Conservation (phyloP, 2,797 vertebrate genomes). For the Pampus argenteus region DNA sequence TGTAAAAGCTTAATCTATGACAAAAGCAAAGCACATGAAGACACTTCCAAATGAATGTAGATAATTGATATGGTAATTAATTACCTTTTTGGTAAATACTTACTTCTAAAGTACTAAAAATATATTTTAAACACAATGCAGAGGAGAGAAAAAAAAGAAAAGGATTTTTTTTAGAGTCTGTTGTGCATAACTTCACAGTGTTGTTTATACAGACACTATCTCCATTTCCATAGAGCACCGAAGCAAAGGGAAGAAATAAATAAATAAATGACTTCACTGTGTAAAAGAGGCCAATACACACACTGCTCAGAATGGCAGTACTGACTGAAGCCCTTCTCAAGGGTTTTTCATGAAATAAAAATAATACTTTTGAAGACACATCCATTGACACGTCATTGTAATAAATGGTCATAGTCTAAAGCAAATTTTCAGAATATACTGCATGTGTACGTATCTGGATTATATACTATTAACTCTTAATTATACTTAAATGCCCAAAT, state of each 20-base stretch:
- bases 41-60: conserved; percentile 5
- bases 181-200: conserved; percentile 42
- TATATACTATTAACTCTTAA: neutral
- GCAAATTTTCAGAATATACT: conserved; percentile 6
- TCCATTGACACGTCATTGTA: neutral
- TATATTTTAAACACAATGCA: conserved; percentile 17
- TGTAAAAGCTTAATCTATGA: neutral
- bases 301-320: conserved; percentile 40
- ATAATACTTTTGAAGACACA: conserved; percentile 6
- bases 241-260: conserved; percentile 60
- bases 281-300: conserved; percentile 40
- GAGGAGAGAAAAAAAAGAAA: neutral
- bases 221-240: conserved; percentile 52
- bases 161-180: conserved; percentile 21
- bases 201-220: conserved; percentile 66
- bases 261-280: too few relatives aligned
- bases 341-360: conserved; percentile 21
- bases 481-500: neutral
- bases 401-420: neutral
- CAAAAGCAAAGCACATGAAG: neutral
- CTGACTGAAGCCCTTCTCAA: conserved; percentile 7
- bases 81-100: neutral
- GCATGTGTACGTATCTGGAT: neutral
- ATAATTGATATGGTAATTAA: conserved; percentile 1
- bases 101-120: too few relatives aligned